Conservation (phyloP, 2,888 invertebrate species). For the Cephus rjabovi region DNA sequence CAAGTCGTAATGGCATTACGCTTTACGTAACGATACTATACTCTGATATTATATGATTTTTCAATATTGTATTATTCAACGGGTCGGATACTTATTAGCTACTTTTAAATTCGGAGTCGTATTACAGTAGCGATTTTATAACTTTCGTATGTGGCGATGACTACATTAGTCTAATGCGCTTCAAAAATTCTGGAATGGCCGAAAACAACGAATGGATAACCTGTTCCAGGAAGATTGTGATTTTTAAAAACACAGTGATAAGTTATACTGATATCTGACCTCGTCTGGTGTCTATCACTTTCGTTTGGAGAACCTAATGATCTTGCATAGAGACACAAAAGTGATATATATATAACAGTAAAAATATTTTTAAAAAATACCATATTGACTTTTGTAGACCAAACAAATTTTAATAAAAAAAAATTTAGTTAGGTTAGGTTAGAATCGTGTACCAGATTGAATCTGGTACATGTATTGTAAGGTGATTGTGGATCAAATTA, state of each 20-base stretch:
- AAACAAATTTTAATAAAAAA: not conserved
- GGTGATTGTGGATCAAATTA: not conserved
- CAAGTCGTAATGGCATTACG: not conserved
- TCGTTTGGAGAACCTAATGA: not conserved
- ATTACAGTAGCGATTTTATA: not conserved
- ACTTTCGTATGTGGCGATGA: not conserved
- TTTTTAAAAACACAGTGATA: not conserved
- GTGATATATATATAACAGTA: not conserved
- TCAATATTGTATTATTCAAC: not conserved
- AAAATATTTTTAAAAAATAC: not conserved
- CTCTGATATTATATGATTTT: not conserved
- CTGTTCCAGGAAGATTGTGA: not conserved
- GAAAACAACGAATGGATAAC: constrained; percentile 1
- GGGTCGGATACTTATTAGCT: not conserved
- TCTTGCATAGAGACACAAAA: not conserved
- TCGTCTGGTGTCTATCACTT: not conserved
- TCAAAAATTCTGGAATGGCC: not conserved
- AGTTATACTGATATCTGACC: not conserved
- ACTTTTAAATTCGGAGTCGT: not conserved
- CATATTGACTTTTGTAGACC: not conserved
- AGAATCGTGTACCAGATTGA: too few relatives aligned
- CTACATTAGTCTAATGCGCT: not conserved
- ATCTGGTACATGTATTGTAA: not conserved
- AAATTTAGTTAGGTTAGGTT: not conserved
- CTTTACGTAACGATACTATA: not conserved